phyloP scores from a whole-genome alignment of 2,113 vertebrate genomes.

The Stigmatopora nigra region DNA sequence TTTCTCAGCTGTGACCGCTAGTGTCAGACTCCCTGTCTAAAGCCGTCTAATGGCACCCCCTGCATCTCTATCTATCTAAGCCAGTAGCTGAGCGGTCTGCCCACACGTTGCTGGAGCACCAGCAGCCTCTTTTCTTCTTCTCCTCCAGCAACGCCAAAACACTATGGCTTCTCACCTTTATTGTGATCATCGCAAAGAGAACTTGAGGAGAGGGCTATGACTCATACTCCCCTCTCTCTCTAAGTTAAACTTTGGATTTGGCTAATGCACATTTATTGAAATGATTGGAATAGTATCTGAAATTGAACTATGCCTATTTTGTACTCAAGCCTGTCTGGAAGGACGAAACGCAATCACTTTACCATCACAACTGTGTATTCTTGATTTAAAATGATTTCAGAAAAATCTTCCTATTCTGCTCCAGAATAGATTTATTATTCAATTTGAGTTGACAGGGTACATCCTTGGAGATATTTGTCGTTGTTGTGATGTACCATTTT shows the following conservation, averaged over 20 bases:
- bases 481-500: neutral
- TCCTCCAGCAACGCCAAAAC: conserved; percentile 32
- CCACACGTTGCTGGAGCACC: conserved; percentile 34
- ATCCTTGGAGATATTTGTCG: neutral
- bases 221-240: conserved; percentile 11
- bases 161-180: conserved; percentile 24
- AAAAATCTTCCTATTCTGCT: neutral
- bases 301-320: neutral
- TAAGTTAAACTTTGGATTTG: neutral
- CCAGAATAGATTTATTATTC: neutral
- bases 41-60: conserved; percentile 48
- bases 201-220: conserved; percentile 10
- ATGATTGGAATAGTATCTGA: neutral
- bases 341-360: neutral
- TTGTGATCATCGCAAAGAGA: conserved; percentile 29
- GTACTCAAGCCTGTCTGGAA: neutral
- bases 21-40: conserved; percentile 27
- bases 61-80: conserved; percentile 54
- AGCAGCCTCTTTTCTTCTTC: conserved; percentile 32
- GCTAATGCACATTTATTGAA: neutral
- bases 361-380: neutral
- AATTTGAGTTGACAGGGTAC: neutral
- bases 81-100: conserved; percentile 28
- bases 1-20: conserved; percentile 42
- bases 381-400: neutral